Conservation (phyloP, 2,888 invertebrate species). For the Drosophila maculinotata region DNA sequence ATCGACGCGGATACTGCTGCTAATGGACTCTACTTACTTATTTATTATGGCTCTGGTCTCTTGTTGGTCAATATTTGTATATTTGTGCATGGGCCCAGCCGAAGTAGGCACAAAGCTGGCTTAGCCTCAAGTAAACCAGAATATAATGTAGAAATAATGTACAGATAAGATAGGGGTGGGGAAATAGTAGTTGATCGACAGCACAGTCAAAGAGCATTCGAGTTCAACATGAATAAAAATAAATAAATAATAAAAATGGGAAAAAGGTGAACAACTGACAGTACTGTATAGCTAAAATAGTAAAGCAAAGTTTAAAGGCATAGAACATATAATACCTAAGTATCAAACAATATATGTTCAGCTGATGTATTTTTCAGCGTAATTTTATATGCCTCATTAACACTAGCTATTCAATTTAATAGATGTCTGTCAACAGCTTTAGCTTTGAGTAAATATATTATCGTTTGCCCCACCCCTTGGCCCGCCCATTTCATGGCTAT, state of each 20-base stretch:
- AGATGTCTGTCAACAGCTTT: slow-evolving; percentile 21
- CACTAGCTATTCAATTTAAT: slow-evolving; percentile 13
- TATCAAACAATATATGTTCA: background rate
- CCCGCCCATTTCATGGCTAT: slow-evolving; percentile 31
- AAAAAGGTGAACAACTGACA: too few species aligned
- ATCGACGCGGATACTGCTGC: slow-evolving; percentile 23
- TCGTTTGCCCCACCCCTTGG: slow-evolving; percentile 1
- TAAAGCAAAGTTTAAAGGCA: too few species aligned
- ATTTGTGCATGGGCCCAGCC: slow-evolving; percentile 7
- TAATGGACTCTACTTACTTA: slow-evolving; percentile 36
- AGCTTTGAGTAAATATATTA: slow-evolving; percentile 29
- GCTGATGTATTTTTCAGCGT: background rate
- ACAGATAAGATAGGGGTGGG: slow-evolving; percentile 32
- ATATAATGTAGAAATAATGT: slow-evolving; percentile 60
- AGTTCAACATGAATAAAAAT: background rate
- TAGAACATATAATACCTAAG: background rate
- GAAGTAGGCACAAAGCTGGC: slow-evolving; percentile 16
- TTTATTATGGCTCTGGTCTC: slow-evolving; percentile 32
- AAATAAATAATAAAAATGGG: background rate
- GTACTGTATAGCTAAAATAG: too few species aligned
- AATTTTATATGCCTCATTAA: slow-evolving; percentile 35
- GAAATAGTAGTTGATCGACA: slow-evolving; percentile 14
- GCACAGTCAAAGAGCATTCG: background rate
- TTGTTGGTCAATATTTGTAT: slow-evolving; percentile 47
- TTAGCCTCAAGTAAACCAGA: slow-evolving; percentile 42